Evolutionary conservation across 2,888 invertebrate species (phyloP), one percentile per base, ranked within the genome.

Genomic region (Drosophila dives): DNA sequence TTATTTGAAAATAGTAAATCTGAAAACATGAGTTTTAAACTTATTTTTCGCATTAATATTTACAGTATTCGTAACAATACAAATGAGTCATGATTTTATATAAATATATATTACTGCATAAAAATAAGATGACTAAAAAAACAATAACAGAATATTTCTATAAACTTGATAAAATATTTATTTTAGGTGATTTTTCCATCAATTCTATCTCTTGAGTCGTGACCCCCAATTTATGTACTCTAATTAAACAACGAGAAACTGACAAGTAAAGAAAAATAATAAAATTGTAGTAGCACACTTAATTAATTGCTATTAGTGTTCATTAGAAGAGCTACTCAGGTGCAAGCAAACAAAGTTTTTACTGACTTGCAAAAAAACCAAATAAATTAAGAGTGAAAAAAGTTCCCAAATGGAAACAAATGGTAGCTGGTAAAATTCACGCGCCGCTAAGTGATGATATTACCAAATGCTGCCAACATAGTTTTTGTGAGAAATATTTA

Each of bases 281-380:
- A 12, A 12, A 15, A 23, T 5, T 34, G 29, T 17, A 20, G 23
- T 11, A 36, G 15, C 8, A 33, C 20, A 66, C 38, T 33, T 66
- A 74, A 70, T 87, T 80, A 78, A 72, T 68, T 66, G 55, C 61
- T 58, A 73, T 85, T 83, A 83, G 83, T 38, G 42, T 75, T 72
- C 55, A 72, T 77, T 80, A 74, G 64, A 56, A 11, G 64, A 33
- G 69, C 55, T 67, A 55, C 54, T 49, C n/a, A 65, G 79, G 66
- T 66, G 78, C 60, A 70, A 77, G 45, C 32, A 29, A 50, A 40
- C 20, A 56, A 67, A 66, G 54, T 29, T 64, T 67, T 59, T 67
- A 58, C n/a, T 17, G 40, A 11, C 8, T 29, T 58, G 62, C 45
- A 45, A 33, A 63, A 59, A 53, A 63, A 49, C 53, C 56, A 68